phyloP scores from a whole-genome alignment of 2,113 vertebrate species.

The Atlantisia rogersi region DNA sequence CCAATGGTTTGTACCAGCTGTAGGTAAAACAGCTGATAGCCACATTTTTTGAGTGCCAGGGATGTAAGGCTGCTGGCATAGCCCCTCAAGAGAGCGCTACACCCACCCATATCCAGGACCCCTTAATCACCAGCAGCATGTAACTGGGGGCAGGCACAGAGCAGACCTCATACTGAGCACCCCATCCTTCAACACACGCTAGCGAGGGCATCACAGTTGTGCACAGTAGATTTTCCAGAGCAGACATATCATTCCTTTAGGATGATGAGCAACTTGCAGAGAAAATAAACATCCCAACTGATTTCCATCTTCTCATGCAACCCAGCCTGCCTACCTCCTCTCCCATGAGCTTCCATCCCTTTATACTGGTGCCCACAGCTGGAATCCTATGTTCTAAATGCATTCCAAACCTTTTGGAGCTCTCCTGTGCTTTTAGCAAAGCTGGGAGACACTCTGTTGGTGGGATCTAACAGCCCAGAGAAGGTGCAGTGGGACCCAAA shows the following conservation, averaged over 20 bases:
- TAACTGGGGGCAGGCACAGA: background rate
- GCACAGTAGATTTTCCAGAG: background rate
- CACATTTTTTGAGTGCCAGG: background rate
- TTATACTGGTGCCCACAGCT: background rate
- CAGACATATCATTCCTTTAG: background rate
- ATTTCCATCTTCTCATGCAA: background rate
- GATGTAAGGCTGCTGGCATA: background rate
- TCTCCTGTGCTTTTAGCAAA: background rate
- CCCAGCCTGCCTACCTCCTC: background rate
- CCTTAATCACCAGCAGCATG: background rate
- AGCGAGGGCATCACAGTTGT: background rate
- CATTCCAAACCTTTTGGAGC: background rate
- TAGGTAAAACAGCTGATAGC: background rate
- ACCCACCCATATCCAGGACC: background rate
- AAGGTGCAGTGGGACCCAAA: background rate
- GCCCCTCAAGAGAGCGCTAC: background rate
- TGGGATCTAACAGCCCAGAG: background rate
- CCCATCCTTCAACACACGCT: background rate
- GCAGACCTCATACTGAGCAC: background rate
- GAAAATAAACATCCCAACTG: background rate
- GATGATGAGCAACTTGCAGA: background rate
- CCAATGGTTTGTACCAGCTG: background rate
- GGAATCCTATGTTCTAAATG: background rate
- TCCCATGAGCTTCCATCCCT: background rate
- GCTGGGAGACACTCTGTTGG: constrained; percentile 52